Base-by-base conservation (phyloP, 2,797 vertebrate genomes). In the Scolopax rusticola region DNA sequence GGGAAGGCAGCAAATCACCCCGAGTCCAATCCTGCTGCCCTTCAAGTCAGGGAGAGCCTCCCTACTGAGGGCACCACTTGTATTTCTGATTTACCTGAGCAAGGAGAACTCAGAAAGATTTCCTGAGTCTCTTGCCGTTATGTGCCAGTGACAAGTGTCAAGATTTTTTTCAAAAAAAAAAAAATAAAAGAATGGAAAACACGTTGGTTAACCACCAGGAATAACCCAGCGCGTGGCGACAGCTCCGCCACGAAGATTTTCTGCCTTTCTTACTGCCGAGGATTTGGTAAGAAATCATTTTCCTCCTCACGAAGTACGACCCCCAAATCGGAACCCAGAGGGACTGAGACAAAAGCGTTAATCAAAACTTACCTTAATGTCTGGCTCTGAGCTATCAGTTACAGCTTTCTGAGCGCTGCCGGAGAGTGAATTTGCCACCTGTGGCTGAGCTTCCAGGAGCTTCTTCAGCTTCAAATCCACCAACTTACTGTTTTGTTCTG, bases 381-480 rank as follows among this genome's bases (percentile, higher is more conserved):
- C 98, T 97, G 97, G 97, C 97, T 98, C 98, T 63, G 96, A 95
- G 97, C 96, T 98, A 59, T 99, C 98, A 65, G 96, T 97, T 87
- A 61, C 97, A 98, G 98, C 98, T 97, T 97, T 99, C 97, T 98
- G 98, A 56, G 98, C 97, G 41, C 41, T 16, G 15, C 41, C 41
- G 43, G 98, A 98, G 91, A 99, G 96, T 71, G 99, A 99, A 96
- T 98, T 97, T 94, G 95, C 97, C 97, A 98, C 98, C 97, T 99
- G 98, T 89, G 99, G 99, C 95, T 98, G 98, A 97, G 98, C 91
- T 95, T 99, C 99, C 79, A 98, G 97, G 92, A 99, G 97, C 96
- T 98, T 99, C 98, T 99, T 99, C 96, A 99, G 98, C 97, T 99
- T 99, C 97, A 99, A 98, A 96, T 99, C 99, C 96, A 99, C 93